Conservation (phyloP, 1,140 invertebrate species). For the Gryllus bimaculatus region DNA sequence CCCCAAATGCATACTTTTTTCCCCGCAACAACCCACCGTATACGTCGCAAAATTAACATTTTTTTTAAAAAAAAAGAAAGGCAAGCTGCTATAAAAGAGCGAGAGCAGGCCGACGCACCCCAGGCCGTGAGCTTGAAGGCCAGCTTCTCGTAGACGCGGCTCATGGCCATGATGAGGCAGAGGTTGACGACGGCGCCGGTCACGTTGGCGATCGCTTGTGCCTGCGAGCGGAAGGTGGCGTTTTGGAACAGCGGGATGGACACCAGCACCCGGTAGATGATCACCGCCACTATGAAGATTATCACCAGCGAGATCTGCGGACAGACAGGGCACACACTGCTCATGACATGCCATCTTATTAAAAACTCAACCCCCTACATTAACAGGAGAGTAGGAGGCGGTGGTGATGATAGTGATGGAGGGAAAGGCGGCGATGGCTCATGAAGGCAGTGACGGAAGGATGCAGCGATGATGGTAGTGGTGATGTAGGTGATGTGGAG, state of each 20-base stretch:
- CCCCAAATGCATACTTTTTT: too few species aligned
- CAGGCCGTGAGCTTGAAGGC: slow-evolving; percentile 53
- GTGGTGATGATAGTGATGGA: too few species aligned
- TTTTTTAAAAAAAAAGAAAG: too few species aligned
- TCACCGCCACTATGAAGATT: slow-evolving; percentile 63
- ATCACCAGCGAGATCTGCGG: slow-evolving; percentile 57
- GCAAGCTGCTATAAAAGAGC: too few species aligned
- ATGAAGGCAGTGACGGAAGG: too few species aligned
- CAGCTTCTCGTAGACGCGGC: slow-evolving; percentile 53
- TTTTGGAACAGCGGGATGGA: slow-evolving; percentile 50
- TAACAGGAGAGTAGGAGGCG: too few species aligned
- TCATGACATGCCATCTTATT: not conserved
- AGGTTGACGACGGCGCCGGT: slow-evolving; percentile 66
- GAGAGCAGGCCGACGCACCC: slow-evolving; percentile 32
- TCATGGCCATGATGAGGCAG: slow-evolving; percentile 50
- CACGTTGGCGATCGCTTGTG: slow-evolving; percentile 54
- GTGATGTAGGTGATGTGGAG: too few species aligned
- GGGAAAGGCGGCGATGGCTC: too few species aligned
- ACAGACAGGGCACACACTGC: not conserved
- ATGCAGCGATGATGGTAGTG: too few species aligned
- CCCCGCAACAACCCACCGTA: too few species aligned
- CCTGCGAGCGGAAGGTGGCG: slow-evolving; percentile 44
- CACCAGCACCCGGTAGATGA: slow-evolving; percentile 61
- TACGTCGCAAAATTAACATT: too few species aligned
- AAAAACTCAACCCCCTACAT: too few species aligned